Evolutionary conservation across 1,140 invertebrate species (phyloP).

Genomic region (Caenorhabditis brenneri): DNA sequence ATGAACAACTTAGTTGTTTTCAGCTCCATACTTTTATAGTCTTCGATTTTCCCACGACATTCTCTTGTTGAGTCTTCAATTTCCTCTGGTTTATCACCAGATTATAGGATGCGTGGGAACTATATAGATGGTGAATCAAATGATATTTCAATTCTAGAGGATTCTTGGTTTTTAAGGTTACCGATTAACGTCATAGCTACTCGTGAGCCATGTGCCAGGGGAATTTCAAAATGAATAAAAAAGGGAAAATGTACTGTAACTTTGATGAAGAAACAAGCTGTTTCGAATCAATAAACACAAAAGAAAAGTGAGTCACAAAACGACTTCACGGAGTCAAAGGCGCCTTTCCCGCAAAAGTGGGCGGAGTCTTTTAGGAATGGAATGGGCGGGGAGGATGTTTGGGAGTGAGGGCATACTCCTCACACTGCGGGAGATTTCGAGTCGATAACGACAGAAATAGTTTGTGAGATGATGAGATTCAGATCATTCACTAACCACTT

Average conservation of each 20-base stretch:
- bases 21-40: background rate
- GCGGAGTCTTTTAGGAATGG: slow-evolving; percentile 3
- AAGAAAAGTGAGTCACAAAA: background rate
- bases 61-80: background rate
- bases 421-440: slow-evolving; percentile 31
- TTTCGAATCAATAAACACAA: slow-evolving; percentile 27
- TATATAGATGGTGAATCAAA: background rate
- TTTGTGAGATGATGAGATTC: background rate
- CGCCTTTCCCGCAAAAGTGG: slow-evolving; percentile 30
- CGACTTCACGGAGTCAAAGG: background rate
- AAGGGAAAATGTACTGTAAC: background rate
- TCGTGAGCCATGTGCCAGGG: background rate
- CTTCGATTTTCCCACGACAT: background rate
- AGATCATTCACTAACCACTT: background rate
- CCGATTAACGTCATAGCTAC: background rate
- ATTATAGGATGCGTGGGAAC: slow-evolving; percentile 25
- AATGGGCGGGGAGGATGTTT: slow-evolving; percentile 28
- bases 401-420: slow-evolving; percentile 12
- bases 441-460: slow-evolving; percentile 40
- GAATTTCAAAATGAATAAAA: background rate
- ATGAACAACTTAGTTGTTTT: background rate
- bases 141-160: slow-evolving; percentile 13
- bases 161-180: background rate
- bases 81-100: background rate
- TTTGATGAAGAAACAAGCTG: background rate